Evolutionary conservation across 2,888 invertebrate genomes (phyloP), one percentile per base, ranked within the genome.

Genomic region (Drosophila nr. fundita): DNA sequence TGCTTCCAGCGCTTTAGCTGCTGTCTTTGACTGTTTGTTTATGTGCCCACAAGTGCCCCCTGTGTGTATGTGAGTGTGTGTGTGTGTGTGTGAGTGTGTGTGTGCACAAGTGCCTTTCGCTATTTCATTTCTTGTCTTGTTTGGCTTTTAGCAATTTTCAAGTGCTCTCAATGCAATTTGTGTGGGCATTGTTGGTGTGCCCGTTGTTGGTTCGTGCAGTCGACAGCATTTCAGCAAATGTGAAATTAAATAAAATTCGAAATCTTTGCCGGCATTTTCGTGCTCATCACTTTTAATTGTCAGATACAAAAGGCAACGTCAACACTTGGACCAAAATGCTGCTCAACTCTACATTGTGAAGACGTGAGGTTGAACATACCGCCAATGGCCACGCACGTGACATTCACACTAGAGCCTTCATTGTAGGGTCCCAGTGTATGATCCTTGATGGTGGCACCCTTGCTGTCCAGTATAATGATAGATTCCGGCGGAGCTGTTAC

Each of bases 351-450:
- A 45, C 42, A 11, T 18, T 18, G 40, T 32, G 34, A 15, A 3
- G 52, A 50, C 34, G 15, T 18, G 55, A 11, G 48, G 29, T n/a
- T 42, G 54, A 45, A 90, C 95, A 94, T 94, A 97, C 97, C 97
- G 94, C 97, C 97, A 84, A 96, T 96, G 73, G 96, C 96, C 82
- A 97, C 96, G 93, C 98, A 98, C 82, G 96, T 96, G 78, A 98
- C 96, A 91, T 96, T 96, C 73, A 97, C 95, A 40, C 96, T 95
- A 68, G 96, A 95, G 55, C 97, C 97, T 92, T 97, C 96, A 92
- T 96, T 97, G 94, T 97, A 98, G 13, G 97, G 97, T 11, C 97
- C 97, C 75, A 97, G 95, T 76, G 95, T 95, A 87, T 96, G 96
- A 90, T 96, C 95, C 52, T 95, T 95, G 87, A 97, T 96, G 90